Conservation (phyloP, 1,140 invertebrate genomes). For the Watersipora subatra region DNA sequence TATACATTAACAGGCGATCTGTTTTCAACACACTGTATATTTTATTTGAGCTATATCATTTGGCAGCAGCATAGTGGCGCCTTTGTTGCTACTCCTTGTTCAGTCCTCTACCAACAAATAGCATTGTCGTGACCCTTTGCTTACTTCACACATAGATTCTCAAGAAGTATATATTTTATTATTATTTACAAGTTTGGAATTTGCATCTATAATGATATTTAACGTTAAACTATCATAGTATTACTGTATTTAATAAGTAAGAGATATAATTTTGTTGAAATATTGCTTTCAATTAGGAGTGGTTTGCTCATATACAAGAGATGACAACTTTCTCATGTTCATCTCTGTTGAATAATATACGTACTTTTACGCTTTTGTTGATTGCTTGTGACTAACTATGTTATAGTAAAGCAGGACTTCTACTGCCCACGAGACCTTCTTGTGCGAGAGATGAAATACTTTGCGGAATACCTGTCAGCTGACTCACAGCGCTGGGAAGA, state of each 20-base stretch:
- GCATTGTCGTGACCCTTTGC: too few species aligned
- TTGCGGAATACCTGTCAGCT: conserved; percentile 53
- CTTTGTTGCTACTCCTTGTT: too few species aligned
- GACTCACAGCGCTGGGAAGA: conserved; percentile 50
- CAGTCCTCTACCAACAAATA: too few species aligned
- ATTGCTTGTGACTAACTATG: background rate
- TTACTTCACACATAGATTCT: too few species aligned
- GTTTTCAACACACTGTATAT: too few species aligned
- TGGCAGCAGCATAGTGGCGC: too few species aligned
- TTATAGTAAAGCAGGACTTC: conserved; percentile 64
- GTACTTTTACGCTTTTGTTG: background rate
- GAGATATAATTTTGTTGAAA: background rate
- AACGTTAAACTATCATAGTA: background rate
- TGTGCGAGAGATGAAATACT: conserved; percentile 83
- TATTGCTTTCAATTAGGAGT: background rate
- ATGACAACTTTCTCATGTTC: background rate
- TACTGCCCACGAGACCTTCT: conserved; percentile 68
- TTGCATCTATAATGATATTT: background rate
- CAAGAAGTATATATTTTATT: too few species aligned
- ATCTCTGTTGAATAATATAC: background rate
- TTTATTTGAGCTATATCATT: too few species aligned
- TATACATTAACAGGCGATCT: too few species aligned
- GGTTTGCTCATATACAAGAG: background rate
- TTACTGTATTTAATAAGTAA: background rate
- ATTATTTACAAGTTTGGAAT: too few species aligned